Base-by-base conservation (phyloP, 2,888 invertebrate species). In the Parasteatoda lunata region DNA sequence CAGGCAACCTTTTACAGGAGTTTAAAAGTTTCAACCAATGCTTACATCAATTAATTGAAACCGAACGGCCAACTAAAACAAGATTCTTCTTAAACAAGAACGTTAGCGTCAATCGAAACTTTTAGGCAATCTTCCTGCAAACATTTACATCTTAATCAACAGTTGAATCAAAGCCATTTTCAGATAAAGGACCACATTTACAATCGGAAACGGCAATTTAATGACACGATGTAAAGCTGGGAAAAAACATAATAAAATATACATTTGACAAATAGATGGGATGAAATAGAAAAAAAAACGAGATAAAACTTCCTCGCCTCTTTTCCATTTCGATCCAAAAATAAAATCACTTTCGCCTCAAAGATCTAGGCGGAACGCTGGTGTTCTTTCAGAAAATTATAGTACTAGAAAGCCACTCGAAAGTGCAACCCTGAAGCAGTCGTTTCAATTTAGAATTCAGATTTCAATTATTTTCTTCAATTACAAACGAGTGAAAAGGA, bases 381-480 rank as follows among this genome's bases (percentile, higher is more conserved):
- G 8, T 49, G n/a, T 48, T 70, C 70, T 73, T 45, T 30, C 30
- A 48, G 76, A 47, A 76, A 83, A 83, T 83, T 77, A 83, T 65
- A 77, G 71, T 71, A 77, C 83, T 83, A 64, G 51, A 83, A 76
- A 64, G 65, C 77, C 83, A 59, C 51, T 66, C 64, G 49, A 15
- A 59, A 15, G 9, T 5, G 13, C 52, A 13, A 66, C 75, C 72
- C 65, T 49, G 30, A 83, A 71, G 70, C 71, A 83, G 83, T 83
- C 83, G 71, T 83, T 83, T 83, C 83, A 83, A 83, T 83, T 83
- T 77, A 66, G 77, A 83, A 77, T 83, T 83, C 83, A 83, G 83
- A 83, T 83, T 83, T 83, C 83, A 83, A 83, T 83, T 83, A 83
- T 83, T 83, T 83, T 83, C 83, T 83, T 83, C 83, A 83, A 83